Percentiles rank a stretch among this genome's conserved stretches.
Evolutionary conservation across 2,888 invertebrate genomes (phyloP).

Genomic region (Sturmia bella): DNA sequence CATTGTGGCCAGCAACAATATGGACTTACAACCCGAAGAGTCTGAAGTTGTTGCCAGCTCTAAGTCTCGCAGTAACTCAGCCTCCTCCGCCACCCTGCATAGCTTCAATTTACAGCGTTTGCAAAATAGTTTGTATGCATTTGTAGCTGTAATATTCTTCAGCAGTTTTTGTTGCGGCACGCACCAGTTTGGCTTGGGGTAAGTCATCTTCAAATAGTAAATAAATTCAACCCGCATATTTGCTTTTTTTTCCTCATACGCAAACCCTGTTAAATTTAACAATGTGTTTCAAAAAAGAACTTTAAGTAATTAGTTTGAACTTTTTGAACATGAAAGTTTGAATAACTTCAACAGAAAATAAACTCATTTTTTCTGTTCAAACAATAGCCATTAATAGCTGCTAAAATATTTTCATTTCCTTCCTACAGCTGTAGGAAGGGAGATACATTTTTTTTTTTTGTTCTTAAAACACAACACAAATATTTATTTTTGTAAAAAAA

Average conservation of each 20-base stretch:
- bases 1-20: constrained; percentile 81
- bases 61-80: constrained; percentile 80
- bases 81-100: constrained; percentile 70
- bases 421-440: constrained; percentile 20
- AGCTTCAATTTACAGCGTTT: constrained; percentile 56
- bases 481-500: constrained; percentile 61
- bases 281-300: constrained; percentile 4
- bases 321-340: constrained; percentile 10
- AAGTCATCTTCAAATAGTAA: constrained; percentile 69
- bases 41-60: constrained; percentile 82
- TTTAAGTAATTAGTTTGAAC: constrained; percentile 47
- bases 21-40: constrained; percentile 81
- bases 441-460: constrained; percentile 11
- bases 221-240: background rate
- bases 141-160: constrained; percentile 61
- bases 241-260: background rate
- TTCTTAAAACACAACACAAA: constrained; percentile 16
- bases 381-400: constrained; percentile 12
- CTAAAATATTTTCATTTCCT: constrained; percentile 33
- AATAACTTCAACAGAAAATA: background rate
- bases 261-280: background rate
- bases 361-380: background rate
- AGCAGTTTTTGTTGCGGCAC: constrained; percentile 74
- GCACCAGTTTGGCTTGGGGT: constrained; percentile 75
- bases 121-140: constrained; percentile 68